Conservation (phyloP, 2,113 vertebrate genomes). For the Corythornis madagascariensis region DNA sequence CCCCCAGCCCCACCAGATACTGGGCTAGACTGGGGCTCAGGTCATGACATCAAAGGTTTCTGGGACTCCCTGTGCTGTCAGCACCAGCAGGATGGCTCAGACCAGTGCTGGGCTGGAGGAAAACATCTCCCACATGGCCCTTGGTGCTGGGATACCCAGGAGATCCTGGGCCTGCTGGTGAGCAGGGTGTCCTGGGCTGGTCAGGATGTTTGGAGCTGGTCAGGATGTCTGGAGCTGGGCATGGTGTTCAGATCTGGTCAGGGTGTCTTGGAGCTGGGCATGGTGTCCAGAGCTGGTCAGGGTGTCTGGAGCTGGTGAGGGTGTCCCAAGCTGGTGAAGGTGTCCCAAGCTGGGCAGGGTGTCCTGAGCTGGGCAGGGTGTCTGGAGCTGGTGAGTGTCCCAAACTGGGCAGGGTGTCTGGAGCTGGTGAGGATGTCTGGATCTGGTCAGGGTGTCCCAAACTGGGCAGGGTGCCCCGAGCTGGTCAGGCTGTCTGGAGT, state of each 20-base stretch:
- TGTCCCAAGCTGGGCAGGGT: neutral
- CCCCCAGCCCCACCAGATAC: fast-evolving
- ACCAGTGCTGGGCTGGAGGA: neutral
- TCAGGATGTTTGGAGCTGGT: neutral
- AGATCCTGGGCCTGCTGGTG: fast-evolving
- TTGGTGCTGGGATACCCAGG: neutral
- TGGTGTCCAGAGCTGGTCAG: neutral
- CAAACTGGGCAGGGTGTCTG: too few relatives aligned
- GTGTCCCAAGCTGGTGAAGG: neutral
- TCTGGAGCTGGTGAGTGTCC: too few relatives aligned
- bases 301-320: neutral
- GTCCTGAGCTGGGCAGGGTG: too few relatives aligned
- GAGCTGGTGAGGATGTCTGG: neutral
- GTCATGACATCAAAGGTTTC: fast-evolving
- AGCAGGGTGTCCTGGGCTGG: neutral
- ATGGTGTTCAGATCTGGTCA: neutral
- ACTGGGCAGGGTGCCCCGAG: neutral
- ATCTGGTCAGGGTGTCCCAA: neutral
- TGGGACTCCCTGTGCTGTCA: fast-evolving
- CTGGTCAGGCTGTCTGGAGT: too few relatives aligned
- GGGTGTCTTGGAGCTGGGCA: neutral
- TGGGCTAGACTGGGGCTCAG: neutral
- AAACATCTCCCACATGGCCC: neutral
- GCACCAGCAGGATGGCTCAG: neutral
- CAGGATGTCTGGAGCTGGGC: neutral